Evolutionary conservation across 2,113 vertebrate genomes (phyloP), one percentile per base, ranked within the genome.

Genomic region (Nematolebias whitei): DNA sequence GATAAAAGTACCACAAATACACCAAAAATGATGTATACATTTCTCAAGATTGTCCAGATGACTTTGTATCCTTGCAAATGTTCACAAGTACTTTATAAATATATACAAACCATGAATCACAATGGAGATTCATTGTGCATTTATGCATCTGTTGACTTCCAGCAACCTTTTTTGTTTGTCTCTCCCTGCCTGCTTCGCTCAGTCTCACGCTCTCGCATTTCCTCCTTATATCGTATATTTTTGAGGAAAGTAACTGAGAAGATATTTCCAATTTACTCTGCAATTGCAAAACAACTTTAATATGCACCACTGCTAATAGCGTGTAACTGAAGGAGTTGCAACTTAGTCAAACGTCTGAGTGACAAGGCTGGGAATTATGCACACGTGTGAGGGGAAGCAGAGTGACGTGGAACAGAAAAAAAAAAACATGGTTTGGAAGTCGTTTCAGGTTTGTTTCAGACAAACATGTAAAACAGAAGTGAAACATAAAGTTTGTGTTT

Each of bases 291-390:
- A 80, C 75, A 66, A 60, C 69, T 73, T 70, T 87, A 85, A 80
- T 82, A 51, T 81, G 65, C 71, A 14, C 15, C 53, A 13, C 24
- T 32, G 71, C 63, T 87, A 84, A 87, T 87, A 71, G 83, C 71
- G 66, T 75, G 83, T 84, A 72, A 88, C 80, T 80, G 64, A 78
- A 82, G 77, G 87, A 86, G 71, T 67, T 83, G 60, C 75, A 65
- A 70, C 75, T 75, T 58, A 69, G 61, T 70, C 53, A 59, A 75
- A 79, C 47, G 62, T 78, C 74, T 53, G 51, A 49, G 57, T 9
- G 43, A 64, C 60, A 56, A 29, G 63, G 40, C 49, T 51, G 63
- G 49, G 73, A 82, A 82, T 79, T 70, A 73, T 80, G 71, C 68
- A 55, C 51, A 54, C 58, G 32, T 56, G 54, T 8, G 68, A 45